Conservation (phyloP, 1,140 invertebrate genomes). For the Drosophila orosa region DNA sequence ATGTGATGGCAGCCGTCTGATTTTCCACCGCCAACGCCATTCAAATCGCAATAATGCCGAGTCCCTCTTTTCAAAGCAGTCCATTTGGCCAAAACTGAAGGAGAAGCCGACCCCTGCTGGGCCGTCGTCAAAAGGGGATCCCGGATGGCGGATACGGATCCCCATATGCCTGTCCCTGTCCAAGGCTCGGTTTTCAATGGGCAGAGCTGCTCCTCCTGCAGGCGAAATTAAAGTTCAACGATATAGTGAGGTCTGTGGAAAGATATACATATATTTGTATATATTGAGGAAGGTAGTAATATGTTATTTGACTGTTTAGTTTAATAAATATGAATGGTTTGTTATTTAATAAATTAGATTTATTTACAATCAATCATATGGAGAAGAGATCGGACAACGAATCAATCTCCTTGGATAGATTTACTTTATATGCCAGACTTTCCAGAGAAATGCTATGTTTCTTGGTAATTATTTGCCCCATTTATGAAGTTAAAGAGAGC, state of each 20-base stretch:
- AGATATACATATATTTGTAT: not conserved
- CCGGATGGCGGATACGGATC: slow-evolving; percentile 2
- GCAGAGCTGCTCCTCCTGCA: not conserved
- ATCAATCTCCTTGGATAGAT: too few species aligned
- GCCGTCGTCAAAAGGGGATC: not conserved
- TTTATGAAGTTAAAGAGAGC: too few species aligned
- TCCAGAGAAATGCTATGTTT: too few species aligned
- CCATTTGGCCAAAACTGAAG: slow-evolving; percentile 33
- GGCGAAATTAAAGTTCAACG: slow-evolving; percentile 8
- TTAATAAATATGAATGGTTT: too few species aligned
- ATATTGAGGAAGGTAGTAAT: not conserved
- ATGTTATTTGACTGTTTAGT: not conserved
- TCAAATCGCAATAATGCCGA: slow-evolving; percentile 21
- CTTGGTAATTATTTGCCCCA: too few species aligned
- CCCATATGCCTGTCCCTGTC: slow-evolving; percentile 13
- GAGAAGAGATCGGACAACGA: too few species aligned
- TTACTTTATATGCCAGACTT: too few species aligned
- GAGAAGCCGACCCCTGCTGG: slow-evolving; percentile 8
- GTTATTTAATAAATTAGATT: not conserved
- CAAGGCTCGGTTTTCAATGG: not conserved
- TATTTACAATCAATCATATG: too few species aligned
- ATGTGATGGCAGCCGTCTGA: slow-evolving; percentile 22
- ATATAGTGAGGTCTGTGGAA: not conserved
- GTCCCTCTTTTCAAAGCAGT: slow-evolving; percentile 13
- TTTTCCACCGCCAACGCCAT: slow-evolving; percentile 20